Percentiles rank a stretch among this genome's conserved stretches.
These are phyloP conservation scores for Pimpla rufipes DNA, from an alignment of 2,888 invertebrate genomes.

Conservation along the genomic window DNA sequence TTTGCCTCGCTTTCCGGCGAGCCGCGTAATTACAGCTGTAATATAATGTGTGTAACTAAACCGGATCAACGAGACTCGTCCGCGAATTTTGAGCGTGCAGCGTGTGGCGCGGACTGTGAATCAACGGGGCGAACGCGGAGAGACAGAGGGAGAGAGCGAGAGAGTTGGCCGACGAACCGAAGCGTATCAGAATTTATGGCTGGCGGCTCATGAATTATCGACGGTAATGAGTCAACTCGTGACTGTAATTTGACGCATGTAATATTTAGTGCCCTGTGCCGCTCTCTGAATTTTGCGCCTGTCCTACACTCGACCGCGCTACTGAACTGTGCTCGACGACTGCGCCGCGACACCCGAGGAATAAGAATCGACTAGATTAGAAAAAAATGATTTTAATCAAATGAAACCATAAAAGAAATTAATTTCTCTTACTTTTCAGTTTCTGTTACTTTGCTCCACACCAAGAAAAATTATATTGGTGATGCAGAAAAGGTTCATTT, in stretches of 20 bases:
- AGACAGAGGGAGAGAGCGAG: constrained; percentile 32
- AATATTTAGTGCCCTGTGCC: constrained; percentile 70
- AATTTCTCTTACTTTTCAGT: too few species aligned
- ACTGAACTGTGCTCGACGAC: constrained; percentile 42
- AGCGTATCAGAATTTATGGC: constrained; percentile 70
- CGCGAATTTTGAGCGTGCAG: constrained; percentile 40
- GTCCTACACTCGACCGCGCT: constrained; percentile 10
- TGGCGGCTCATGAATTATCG: constrained; percentile 71
- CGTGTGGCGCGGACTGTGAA: constrained; percentile 32
- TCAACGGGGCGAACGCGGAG: constrained; percentile 27
- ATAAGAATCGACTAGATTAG: constrained; percentile 12
- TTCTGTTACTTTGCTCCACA: too few species aligned
- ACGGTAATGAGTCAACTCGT: constrained; percentile 72
- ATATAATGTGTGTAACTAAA: constrained; percentile 31
- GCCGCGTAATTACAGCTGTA: constrained; percentile 48
- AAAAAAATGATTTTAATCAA: not conserved
- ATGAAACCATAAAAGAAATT: not conserved
- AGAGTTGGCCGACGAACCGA: constrained; percentile 62
- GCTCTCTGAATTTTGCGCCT: constrained; percentile 39
- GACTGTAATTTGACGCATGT: constrained; percentile 71
- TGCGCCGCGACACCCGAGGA: constrained; percentile 31
- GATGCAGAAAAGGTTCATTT: too few species aligned
- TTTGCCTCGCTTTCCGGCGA: constrained; percentile 38
- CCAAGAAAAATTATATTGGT: too few species aligned
- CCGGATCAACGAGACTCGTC: constrained; percentile 53